These are phyloP conservation scores for Gymnocheta viridis DNA, from an alignment of 2,888 invertebrate genomes.

Conservation along the genomic window DNA sequence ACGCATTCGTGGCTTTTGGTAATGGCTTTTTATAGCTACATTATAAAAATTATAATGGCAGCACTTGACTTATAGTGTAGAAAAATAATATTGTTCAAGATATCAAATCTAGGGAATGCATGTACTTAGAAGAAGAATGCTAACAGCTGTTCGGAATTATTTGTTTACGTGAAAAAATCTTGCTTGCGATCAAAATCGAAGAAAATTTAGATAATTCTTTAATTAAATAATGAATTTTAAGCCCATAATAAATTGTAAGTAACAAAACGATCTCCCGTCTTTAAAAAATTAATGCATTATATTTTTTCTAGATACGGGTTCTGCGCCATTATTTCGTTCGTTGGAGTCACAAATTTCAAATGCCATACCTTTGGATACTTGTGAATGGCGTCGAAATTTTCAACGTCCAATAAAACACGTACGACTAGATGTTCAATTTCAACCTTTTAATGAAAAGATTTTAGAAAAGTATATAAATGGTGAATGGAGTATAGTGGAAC, in stretches of 20 bases:
- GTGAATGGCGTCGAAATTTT: conserved; percentile 95
- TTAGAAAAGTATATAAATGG: conserved; percentile 86
- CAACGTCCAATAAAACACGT: conserved; percentile 93
- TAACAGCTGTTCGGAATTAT: conserved; percentile 57
- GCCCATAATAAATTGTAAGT: conserved; percentile 80
- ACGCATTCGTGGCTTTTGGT: too few species aligned
- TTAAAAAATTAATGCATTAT: not conserved
- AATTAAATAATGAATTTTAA: conserved; percentile 77
- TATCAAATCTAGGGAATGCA: conserved; percentile 8
- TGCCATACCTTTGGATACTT: conserved; percentile 92
- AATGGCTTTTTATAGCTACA: too few species aligned
- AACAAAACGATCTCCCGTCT: not conserved
- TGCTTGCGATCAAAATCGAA: conserved; percentile 23
- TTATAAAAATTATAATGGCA: not conserved
- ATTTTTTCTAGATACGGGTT: conserved; percentile 89
- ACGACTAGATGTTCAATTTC: conserved; percentile 90
- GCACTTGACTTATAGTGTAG: not conserved
- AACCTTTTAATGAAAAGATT: conserved; percentile 89
- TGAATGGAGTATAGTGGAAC: conserved; percentile 90
- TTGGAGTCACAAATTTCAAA: conserved; percentile 89
- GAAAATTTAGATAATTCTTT: conserved; percentile 19
- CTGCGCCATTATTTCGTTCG: conserved; percentile 91
- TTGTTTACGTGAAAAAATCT: conserved; percentile 66
- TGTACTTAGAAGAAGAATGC: conserved; percentile 45
- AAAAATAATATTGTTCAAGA: not conserved